phyloP scores from a whole-genome alignment of 2,113 vertebrate genomes.

The Tursiops truncatus region DNA sequence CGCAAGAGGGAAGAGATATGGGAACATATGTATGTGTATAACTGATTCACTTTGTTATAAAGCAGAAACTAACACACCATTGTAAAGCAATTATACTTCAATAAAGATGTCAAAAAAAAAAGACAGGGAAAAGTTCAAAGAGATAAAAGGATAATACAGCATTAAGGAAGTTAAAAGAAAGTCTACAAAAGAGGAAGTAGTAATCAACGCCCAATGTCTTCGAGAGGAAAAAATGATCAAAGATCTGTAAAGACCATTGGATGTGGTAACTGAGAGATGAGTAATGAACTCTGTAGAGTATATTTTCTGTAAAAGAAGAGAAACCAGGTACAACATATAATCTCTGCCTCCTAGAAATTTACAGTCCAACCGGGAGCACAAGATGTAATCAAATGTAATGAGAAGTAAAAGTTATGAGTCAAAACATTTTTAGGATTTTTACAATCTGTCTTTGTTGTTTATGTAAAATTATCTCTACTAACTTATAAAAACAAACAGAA shows the following conservation, averaged over 20 bases:
- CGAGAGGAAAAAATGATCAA: not conserved
- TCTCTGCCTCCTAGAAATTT: not conserved
- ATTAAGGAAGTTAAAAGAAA: not conserved
- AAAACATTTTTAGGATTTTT: not conserved
- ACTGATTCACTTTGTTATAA: no score
- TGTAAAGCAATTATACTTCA: no score
- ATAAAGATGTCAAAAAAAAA: no score
- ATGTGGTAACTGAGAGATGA: not conserved
- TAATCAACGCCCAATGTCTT: not conserved
- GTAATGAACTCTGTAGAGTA: not conserved
- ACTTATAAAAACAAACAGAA: constrained; percentile 1
- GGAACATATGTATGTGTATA: no score
- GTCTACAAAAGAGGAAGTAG: not conserved
- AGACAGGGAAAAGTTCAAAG: not conserved
- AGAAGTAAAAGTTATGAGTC: not conserved
- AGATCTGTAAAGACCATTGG: not conserved
- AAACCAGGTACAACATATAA: not conserved
- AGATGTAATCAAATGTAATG: not conserved
- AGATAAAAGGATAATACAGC: not conserved
- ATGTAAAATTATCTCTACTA: not conserved
- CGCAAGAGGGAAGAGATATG: no score
- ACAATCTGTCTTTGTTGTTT: not conserved
- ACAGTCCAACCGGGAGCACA: not conserved
- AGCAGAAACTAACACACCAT: no score
- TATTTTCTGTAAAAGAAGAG: not conserved